Evolutionary conservation across 2,888 invertebrate genomes (phyloP), one percentile per base, ranked within the genome.

Genomic region (Drosophila fungiperda): DNA sequence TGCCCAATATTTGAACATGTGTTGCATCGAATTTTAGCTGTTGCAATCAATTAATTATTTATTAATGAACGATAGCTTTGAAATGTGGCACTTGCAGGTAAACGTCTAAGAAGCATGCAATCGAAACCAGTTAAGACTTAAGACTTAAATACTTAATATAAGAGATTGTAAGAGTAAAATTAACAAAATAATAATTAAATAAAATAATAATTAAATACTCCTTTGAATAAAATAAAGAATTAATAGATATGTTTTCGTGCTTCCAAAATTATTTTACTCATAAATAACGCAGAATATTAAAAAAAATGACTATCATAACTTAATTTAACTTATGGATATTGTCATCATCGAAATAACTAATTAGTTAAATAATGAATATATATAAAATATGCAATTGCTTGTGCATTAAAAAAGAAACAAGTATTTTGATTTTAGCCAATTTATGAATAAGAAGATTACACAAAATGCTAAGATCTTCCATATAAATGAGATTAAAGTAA

Each of bases 1-100:
- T 3, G n/a, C 20, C 23, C 20, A 26, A 38, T 33, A 60, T 45
- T 64, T 40, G 23, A 45, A 42, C 60, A 52, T 52, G 53, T 49
- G 36, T 42, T 7, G 15, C 52, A 50, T 57, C 48, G 29, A 49
- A 42, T 23, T 53, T 48, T 17, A 52, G 23, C 53, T 49, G 33
- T 49, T 29, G 26, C 15, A 20, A 15, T 7, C 57, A 57, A 40
- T 49, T 67, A 42, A 26, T 32, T 29, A 20, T n/a, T 48, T 40
- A 36, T 54, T 42, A 26, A 55, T 35, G 26, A 32, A 11, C 23
- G 20, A 33, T 49, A 20, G 20, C 20, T 20, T 15, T 53, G 33
- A 23, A n/a, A n/a, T 38, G 17, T 17, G 4, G 15, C 15, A 36
- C 15, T 20, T 20, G 35, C 23, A 53, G 20, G 12, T 20, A 20